phyloP scores from a whole-genome alignment of 1,140 invertebrate species.

The Cecropterus lyciades region DNA sequence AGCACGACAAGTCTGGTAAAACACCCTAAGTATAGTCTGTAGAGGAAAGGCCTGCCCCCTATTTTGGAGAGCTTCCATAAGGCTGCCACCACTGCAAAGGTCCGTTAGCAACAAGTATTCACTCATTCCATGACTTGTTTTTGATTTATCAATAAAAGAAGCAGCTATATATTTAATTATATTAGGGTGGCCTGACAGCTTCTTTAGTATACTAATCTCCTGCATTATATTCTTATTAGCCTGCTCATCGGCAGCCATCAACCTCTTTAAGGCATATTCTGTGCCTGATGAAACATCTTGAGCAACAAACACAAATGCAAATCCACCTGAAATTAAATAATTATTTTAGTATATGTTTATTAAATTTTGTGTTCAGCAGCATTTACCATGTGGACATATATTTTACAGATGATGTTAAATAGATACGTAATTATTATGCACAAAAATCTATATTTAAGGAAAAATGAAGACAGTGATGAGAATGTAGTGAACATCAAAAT shows the following conservation, averaged over 20 bases:
- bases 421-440: too few relatives aligned
- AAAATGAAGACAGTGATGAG: too few relatives aligned
- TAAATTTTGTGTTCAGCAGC: too few relatives aligned
- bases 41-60: conserved; percentile 86
- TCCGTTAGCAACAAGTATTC: conserved; percentile 91
- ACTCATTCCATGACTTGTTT: conserved; percentile 87
- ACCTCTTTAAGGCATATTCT: conserved; percentile 95
- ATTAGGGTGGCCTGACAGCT: conserved; percentile 91
- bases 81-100: conserved; percentile 89
- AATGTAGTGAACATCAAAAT: too few relatives aligned
- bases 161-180: conserved; percentile 92
- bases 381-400: too few relatives aligned
- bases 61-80: conserved; percentile 92
- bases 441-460: too few relatives aligned
- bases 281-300: conserved; percentile 94
- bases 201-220: conserved; percentile 92
- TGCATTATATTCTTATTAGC: conserved; percentile 90
- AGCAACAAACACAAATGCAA: conserved; percentile 96
- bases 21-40: conserved; percentile 93
- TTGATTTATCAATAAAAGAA: conserved; percentile 89
- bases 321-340: conserved; percentile 91
- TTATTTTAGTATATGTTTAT: not conserved
- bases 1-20: conserved; percentile 95
- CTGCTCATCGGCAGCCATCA: conserved; percentile 91
- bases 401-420: too few relatives aligned